Evolutionary conservation across 2,797 vertebrate species (phyloP).

Genomic region (Pseudomugil tenellus): DNA sequence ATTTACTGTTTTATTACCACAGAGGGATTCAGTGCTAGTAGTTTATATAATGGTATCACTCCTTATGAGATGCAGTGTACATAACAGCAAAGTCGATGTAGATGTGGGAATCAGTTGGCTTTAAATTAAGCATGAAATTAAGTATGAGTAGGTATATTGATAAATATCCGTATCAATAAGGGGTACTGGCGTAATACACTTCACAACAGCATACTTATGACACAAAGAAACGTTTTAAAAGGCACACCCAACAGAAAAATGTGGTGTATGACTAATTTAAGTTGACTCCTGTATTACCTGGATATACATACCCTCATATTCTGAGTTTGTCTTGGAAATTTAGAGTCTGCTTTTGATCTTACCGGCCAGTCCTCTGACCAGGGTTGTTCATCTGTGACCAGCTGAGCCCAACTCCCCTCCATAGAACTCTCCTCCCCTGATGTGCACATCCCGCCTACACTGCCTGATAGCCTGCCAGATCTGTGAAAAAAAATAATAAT

Average conservation of each 20-base stretch:
- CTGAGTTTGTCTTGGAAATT: constrained; percentile 20
- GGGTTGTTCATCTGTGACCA: constrained; percentile 61
- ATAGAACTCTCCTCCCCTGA: constrained; percentile 68
- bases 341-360: constrained; percentile 56
- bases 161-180: background rate
- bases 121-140: no score
- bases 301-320: constrained; percentile 17
- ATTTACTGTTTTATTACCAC: background rate
- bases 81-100: no score
- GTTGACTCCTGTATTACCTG: constrained; percentile 6
- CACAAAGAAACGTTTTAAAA: background rate
- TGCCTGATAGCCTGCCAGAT: constrained; percentile 64
- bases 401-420: constrained; percentile 63
- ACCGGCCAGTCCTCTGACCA: constrained; percentile 68
- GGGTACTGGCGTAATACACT: background rate
- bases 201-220: background rate
- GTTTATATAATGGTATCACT: background rate
- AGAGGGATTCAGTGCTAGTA: background rate
- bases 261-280: background rate
- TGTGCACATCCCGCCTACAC: constrained; percentile 52
- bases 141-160: background rate
- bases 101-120: no score
- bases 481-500: constrained; percentile 25
- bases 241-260: background rate
- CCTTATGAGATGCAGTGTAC: background rate